These are phyloP conservation scores for Syndactyla subalaris DNA, from an alignment of 2,797 vertebrate species.

Conservation along the genomic window DNA sequence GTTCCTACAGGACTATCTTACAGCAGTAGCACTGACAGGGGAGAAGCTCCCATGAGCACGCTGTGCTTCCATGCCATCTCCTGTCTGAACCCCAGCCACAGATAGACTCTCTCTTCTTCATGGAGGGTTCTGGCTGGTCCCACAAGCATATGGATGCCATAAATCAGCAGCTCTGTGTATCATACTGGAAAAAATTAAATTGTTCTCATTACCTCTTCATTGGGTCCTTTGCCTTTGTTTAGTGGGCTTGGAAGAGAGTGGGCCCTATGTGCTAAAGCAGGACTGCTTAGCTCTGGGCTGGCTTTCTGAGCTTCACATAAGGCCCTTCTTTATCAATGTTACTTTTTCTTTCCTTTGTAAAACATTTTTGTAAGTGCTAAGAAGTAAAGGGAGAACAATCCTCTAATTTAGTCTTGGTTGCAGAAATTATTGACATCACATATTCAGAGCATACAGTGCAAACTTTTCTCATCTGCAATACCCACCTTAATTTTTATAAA, in stretches of 20 bases:
- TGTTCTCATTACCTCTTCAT: constrained; percentile 3
- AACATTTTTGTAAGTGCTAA: neutral
- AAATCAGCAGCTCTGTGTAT: neutral
- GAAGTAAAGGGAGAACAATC: neutral
- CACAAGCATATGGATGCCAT: neutral
- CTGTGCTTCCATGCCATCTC: neutral
- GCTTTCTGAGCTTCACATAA: neutral
- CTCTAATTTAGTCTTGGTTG: neutral
- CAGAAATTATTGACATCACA: neutral
- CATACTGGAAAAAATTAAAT: neutral
- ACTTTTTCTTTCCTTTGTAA: neutral
- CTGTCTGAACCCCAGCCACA: neutral
- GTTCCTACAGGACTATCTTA: neutral
- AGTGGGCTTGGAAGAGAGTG: neutral
- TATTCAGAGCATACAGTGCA: neutral
- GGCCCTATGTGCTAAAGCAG: neutral
- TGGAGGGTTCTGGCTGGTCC: neutral
- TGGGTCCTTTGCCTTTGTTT: neutral
- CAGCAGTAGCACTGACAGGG: neutral
- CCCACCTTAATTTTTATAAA: neutral
- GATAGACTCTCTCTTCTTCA: neutral
- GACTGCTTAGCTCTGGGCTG: neutral
- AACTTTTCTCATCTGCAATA: neutral
- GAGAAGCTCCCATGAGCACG: neutral
- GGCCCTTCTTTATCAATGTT: neutral